A percentile compares a stretch with the other conserved stretches of the same genome.
Conservation (phyloP, 2,797 vertebrate species). For the Molossus molossus region DNA sequence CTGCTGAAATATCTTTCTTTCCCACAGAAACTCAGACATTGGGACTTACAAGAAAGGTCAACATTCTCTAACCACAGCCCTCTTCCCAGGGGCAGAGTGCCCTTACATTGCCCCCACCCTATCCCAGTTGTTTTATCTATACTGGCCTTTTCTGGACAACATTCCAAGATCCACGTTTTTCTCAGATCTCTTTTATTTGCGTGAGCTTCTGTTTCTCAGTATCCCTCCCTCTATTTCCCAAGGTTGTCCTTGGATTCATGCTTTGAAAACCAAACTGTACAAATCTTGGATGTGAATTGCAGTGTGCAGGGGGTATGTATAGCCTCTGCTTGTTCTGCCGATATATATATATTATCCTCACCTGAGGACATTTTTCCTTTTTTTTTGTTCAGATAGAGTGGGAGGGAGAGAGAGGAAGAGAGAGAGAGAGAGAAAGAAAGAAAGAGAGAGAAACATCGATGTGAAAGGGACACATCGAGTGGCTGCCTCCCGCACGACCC, state of each 20-base stretch:
- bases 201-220: background rate
- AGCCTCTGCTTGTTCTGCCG: slow-evolving; percentile 1
- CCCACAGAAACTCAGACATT: slow-evolving; percentile 32
- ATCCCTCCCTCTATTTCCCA: slow-evolving; percentile 11
- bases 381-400: too few species aligned
- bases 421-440: too few species aligned
- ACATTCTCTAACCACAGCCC: background rate
- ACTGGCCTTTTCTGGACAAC: background rate
- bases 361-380: too few species aligned
- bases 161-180: slow-evolving; percentile 12
- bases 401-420: too few species aligned
- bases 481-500: too few species aligned
- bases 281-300: background rate
- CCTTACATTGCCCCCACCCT: background rate
- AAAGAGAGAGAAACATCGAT: too few species aligned
- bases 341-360: too few species aligned
- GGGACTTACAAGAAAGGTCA: slow-evolving; percentile 14
- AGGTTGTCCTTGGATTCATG: slow-evolving; percentile 34
- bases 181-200: background rate
- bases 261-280: slow-evolving; percentile 21
- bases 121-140: background rate
- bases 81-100: background rate
- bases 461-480: too few species aligned
- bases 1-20: slow-evolving; percentile 50
- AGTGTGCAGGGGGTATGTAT: background rate